A percentile compares a stretch with the other conserved stretches of the same genome.
phyloP scores from a whole-genome alignment of 1,140 invertebrate species.

The Parasteatoda tepidariorum region DNA sequence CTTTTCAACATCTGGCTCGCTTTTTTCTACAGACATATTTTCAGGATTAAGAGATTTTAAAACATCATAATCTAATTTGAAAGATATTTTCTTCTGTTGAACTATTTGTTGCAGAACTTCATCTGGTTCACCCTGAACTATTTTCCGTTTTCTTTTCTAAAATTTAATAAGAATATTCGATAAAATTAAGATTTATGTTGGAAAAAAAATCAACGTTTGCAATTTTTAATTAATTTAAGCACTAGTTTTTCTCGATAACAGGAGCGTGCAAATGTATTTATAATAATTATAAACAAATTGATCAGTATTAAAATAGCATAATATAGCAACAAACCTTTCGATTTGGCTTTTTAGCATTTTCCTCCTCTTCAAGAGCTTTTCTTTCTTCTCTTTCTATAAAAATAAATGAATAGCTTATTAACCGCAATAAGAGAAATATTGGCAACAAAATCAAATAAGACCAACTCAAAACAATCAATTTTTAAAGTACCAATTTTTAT shows the following conservation, averaged over 20 bases:
- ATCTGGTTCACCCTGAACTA: conserved; percentile 79
- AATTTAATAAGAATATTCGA: background rate
- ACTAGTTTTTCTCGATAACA: background rate
- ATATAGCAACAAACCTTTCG: conserved; percentile 63
- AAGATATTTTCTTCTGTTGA: conserved; percentile 93
- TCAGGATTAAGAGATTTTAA: conserved; percentile 78
- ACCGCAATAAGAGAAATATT: conserved; percentile 63
- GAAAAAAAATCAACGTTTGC: background rate
- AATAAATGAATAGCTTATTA: conserved; percentile 18
- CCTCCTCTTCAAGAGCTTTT: conserved; percentile 69
- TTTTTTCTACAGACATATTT: background rate
- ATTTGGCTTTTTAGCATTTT: conserved; percentile 62
- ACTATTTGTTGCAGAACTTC: conserved; percentile 96
- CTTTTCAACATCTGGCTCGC: background rate
- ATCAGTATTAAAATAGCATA: no score
- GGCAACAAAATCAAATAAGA: conserved; percentile 49
- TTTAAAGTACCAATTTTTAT: no score
- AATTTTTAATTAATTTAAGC: background rate
- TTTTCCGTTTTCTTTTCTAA: conserved; percentile 51
- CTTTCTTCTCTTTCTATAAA: conserved; percentile 63
- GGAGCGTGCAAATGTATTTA: no score
- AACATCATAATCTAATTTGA: conserved; percentile 98
- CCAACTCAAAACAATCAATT: background rate
- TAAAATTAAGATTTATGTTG: background rate
- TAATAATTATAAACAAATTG: no score